These are phyloP conservation scores for Trachythela sp. DNA, from an alignment of 64 coral and sea anemone genomes.

Conservation along the genomic window DNA sequence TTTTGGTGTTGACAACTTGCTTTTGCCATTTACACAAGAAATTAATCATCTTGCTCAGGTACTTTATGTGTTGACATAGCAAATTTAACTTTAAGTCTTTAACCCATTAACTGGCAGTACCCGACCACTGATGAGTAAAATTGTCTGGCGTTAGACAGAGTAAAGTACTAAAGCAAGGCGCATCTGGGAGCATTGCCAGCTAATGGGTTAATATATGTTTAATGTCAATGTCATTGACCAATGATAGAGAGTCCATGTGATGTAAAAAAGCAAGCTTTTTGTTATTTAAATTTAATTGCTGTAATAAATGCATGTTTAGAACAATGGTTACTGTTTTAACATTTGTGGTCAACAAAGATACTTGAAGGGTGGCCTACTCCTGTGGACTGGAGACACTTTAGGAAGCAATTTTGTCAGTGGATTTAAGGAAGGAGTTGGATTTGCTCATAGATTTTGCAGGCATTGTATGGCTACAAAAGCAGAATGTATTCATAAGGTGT, in stretches of 20 bases:
- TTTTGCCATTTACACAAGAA: not conserved
- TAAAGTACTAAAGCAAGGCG: too few species aligned
- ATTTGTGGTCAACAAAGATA: constrained; percentile 25
- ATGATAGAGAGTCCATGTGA: too few species aligned
- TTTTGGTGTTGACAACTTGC: not conserved
- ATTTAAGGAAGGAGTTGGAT: constrained; percentile 38
- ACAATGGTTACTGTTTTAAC: constrained; percentile 29
- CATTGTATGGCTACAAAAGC: constrained; percentile 43
- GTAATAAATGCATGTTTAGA: not conserved
- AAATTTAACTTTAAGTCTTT: not conserved
- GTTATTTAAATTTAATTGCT: too few species aligned
- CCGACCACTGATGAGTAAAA: too few species aligned
- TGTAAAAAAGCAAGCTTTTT: too few species aligned
- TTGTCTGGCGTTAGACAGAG: too few species aligned
- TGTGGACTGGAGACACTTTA: constrained; percentile 40
- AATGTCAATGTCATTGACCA: too few species aligned
- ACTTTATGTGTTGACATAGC: not conserved
- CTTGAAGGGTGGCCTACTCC: constrained; percentile 26
- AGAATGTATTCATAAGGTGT: not conserved
- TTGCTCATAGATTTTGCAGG: constrained; percentile 27
- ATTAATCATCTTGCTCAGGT: not conserved
- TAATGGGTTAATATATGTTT: too few species aligned
- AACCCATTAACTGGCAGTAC: too few species aligned
- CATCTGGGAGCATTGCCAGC: too few species aligned
- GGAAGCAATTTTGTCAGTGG: constrained; percentile 40